phyloP scores from a whole-genome alignment of 2,797 vertebrate species.

The Periparus ater region DNA sequence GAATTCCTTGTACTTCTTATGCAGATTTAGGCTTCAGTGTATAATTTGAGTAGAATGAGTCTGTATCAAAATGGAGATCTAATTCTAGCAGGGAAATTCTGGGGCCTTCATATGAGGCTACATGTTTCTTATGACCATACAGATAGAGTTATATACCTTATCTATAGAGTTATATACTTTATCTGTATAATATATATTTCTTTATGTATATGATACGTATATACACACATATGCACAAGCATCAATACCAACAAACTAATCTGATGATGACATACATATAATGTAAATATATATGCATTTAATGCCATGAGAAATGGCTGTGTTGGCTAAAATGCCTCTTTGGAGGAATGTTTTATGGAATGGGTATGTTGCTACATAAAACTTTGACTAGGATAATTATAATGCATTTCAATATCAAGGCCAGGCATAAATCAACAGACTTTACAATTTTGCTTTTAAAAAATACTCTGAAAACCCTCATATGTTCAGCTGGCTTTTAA shows the following conservation, averaged over 20 bases:
- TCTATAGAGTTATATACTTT: not conserved
- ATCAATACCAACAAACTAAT: not conserved
- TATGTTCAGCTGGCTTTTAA: not conserved
- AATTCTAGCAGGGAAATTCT: not conserved
- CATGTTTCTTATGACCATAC: not conserved
- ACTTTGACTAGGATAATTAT: not conserved
- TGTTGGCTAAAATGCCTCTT: not conserved
- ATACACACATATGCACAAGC: fast-evolving
- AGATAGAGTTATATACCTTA: not conserved
- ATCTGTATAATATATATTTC: not conserved
- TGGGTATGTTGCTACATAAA: not conserved
- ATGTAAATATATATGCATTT: not conserved
- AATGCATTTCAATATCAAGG: not conserved
- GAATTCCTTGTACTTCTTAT: not conserved
- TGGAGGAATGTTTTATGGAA: not conserved
- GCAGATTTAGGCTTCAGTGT: not conserved
- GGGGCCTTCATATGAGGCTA: not conserved
- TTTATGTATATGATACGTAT: not conserved
- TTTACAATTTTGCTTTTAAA: not conserved
- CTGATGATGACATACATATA: not conserved
- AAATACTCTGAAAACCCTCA: not conserved
- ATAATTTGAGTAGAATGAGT: not conserved
- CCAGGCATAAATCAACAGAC: not conserved
- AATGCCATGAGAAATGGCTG: not conserved
- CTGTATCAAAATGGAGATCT: not conserved